Evolutionary conservation across 2,888 invertebrate genomes (phyloP).

Genomic region (Ornithoptera alexandrae): DNA sequence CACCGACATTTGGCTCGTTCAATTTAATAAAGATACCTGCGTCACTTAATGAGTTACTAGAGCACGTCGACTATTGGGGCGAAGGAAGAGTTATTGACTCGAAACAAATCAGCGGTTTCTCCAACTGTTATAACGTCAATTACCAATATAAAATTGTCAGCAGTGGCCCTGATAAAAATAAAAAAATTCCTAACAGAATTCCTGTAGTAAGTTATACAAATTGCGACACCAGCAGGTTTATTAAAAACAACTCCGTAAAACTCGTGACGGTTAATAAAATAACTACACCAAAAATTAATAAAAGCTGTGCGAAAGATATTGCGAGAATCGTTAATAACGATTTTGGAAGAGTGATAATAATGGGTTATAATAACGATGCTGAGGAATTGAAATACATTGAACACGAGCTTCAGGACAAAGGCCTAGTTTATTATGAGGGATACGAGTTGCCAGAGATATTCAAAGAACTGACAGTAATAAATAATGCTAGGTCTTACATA

Average conservation of each 20-base stretch:
- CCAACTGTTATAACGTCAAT: constrained; percentile 16
- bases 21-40: constrained; percentile 1
- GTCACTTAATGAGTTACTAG: constrained; percentile 1
- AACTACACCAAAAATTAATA: neutral
- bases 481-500: neutral
- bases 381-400: constrained; percentile 5
- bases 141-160: constrained; percentile 9
- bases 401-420: neutral
- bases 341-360: constrained; percentile 11
- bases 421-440: neutral
- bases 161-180: constrained; percentile 5
- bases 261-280: neutral
- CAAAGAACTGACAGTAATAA: neutral
- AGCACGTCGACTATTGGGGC: constrained; percentile 18
- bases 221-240: constrained; percentile 12
- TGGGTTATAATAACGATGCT: neutral
- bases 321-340: constrained; percentile 11
- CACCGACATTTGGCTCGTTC: neutral
- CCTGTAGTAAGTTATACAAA: constrained; percentile 4
- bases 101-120: constrained; percentile 7
- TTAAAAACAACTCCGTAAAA: constrained; percentile 12
- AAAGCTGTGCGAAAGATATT: constrained; percentile 13
- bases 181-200: constrained; percentile 18
- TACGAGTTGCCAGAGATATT: neutral
- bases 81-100: constrained; percentile 10